Conservation (phyloP, 2,797 vertebrate species). For the Psittacula derbiana region DNA sequence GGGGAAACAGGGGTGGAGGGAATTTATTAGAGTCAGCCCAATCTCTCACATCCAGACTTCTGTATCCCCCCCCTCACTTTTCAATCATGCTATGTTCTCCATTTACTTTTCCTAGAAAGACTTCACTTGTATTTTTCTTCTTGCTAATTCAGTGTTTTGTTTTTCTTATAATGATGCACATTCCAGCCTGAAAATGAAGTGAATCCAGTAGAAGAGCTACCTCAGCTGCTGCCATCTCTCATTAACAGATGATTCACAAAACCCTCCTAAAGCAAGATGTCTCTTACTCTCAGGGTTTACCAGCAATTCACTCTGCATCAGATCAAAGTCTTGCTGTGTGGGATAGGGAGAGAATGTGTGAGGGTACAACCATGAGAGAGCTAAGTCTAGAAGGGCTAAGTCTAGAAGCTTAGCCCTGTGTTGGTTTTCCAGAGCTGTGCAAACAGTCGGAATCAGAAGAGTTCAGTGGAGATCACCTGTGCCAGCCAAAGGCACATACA, state of each 20-base stretch:
- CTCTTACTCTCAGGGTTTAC: not conserved
- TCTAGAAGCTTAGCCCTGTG: not conserved
- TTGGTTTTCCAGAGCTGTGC: not conserved
- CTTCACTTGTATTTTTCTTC: not conserved
- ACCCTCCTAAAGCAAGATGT: not conserved
- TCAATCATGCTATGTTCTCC: not conserved
- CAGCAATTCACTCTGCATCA: not conserved
- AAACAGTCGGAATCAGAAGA: not conserved
- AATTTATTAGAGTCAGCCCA: conserved; percentile 55
- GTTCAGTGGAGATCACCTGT: not conserved
- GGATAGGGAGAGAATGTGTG: not conserved
- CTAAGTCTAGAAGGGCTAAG: not conserved
- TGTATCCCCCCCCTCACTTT: conserved; percentile 17
- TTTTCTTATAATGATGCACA: not conserved
- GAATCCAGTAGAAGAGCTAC: not conserved
- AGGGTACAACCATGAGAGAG: not conserved
- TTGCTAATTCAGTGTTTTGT: not conserved
- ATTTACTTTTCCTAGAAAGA: not conserved
- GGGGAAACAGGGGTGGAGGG: not conserved
- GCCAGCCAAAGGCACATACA: accelerated
- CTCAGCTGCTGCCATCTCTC: not conserved
- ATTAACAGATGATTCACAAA: not conserved
- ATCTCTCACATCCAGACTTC: conserved; percentile 22
- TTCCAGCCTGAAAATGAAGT: not conserved
- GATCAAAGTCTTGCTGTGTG: not conserved